Evolutionary conservation across 2,888 invertebrate genomes (phyloP).

Genomic region (Cyaniris semiargus): DNA sequence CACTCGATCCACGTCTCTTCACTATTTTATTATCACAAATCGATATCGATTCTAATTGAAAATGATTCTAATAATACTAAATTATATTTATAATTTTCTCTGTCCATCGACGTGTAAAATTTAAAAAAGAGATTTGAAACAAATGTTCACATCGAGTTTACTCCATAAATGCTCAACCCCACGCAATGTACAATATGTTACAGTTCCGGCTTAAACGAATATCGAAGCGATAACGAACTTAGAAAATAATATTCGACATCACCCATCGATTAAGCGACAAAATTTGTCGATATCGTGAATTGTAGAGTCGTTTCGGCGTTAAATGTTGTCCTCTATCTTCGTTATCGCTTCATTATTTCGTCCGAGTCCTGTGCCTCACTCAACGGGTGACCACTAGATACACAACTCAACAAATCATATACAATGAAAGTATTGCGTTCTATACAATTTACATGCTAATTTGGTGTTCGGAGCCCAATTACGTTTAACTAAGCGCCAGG

Average conservation of each 20-base stretch:
- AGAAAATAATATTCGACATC: neutral
- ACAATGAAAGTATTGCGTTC: conserved; percentile 70
- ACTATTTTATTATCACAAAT: conserved; percentile 31
- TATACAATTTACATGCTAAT: conserved; percentile 72
- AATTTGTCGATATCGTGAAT: neutral
- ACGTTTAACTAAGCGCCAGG: conserved; percentile 54
- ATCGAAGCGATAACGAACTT: neutral
- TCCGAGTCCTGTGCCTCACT: conserved; percentile 64
- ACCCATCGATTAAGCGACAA: neutral
- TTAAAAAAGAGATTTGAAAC: conserved; percentile 32
- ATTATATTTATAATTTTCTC: conserved; percentile 28
- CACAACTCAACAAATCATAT: conserved; percentile 68
- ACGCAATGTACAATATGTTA: conserved; percentile 51
- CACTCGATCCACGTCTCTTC: conserved; percentile 23
- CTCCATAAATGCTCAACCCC: conserved; percentile 61
- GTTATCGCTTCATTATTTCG: conserved; percentile 1
- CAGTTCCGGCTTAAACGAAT: conserved; percentile 39
- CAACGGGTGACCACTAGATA: conserved; percentile 65
- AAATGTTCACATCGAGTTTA: conserved; percentile 40
- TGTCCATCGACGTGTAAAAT: conserved; percentile 25
- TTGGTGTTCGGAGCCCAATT: conserved; percentile 73
- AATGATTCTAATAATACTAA: conserved; percentile 29
- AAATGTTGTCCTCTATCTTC: neutral
- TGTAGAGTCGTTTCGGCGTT: neutral
- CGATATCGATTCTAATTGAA: conserved; percentile 30